Conservation (phyloP, 2,797 vertebrate species). For the Hoplostethus mediterraneus region DNA sequence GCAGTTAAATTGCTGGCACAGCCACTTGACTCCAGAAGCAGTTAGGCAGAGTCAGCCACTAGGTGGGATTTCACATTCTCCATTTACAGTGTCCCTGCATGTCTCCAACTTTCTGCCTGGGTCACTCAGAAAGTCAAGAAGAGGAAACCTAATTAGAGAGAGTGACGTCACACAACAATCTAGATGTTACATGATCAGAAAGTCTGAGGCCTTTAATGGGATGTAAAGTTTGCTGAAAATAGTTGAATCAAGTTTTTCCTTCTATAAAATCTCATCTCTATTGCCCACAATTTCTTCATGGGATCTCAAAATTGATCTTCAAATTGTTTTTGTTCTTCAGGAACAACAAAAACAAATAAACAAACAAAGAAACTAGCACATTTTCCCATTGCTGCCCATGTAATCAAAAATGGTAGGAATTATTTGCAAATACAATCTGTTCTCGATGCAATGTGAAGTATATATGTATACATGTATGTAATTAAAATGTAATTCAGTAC, state of each 20-base stretch:
- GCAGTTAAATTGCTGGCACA: constrained; percentile 64
- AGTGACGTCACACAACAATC: constrained; percentile 59
- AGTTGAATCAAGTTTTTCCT: not conserved
- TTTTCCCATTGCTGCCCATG: too few relatives aligned
- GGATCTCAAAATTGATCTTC: too few relatives aligned
- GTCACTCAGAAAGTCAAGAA: constrained; percentile 46
- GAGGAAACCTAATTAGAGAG: constrained; percentile 38
- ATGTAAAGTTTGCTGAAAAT: not conserved
- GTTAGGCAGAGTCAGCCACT: constrained; percentile 58
- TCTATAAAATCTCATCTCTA: not conserved
- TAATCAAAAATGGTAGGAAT: too few relatives aligned
- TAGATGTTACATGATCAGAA: constrained; percentile 48
- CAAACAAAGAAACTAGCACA: too few relatives aligned
- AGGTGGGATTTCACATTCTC: constrained; percentile 81
- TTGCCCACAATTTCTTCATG: too few relatives aligned
- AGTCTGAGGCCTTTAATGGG: not conserved
- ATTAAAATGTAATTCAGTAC: too few relatives aligned
- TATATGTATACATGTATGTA: too few relatives aligned
- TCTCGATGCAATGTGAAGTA: too few relatives aligned
- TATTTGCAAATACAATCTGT: too few relatives aligned
- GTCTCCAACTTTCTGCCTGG: constrained; percentile 64
- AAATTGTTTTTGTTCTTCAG: too few relatives aligned
- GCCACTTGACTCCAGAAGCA: constrained; percentile 62
- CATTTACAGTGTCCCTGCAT: constrained; percentile 70
- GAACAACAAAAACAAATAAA: too few relatives aligned